Evolutionary conservation across 2,113 vertebrate genomes (phyloP), one percentile per base, ranked within the genome.

Genomic region (Suncus etruscus): DNA sequence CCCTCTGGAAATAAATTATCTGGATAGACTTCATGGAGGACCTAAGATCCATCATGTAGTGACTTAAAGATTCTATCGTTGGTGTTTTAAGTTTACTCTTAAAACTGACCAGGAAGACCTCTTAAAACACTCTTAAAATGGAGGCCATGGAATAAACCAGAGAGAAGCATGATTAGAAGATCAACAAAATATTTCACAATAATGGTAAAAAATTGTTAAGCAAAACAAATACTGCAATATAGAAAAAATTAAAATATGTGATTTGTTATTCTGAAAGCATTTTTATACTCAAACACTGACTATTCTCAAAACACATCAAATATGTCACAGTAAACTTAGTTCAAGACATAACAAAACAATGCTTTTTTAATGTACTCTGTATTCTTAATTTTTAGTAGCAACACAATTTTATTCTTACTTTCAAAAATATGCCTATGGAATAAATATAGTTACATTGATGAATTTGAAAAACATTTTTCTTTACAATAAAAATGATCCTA

Each of bases 401-500:
- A 86, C 27, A 31, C 39, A 70, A 29, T 45, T 65, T 83, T 75
- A 87, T 69, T 72, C n/a, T n/a, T 78, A 15, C 48, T 27, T 58
- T 50, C 27, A 45, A 72, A 16, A 66, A 47, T 66, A 25, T 29
- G 45, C 39, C 76, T 32, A 84, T 45, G 11, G 11, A 39, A 24
- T 70, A 2, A 48, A 24, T 45, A 15, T 84, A 20, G 11, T 54
- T 75, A 0, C 14, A 58, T 61, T 61, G 75, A 29, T 8, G 18
- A 16, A 83, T 74, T 91, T 51, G 12, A 58, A 94, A 79, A 11
- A 31, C 54, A 78, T 75, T 24, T 54, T 78, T 84, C 80, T 29
- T 51, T 78, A 54, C 4, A 58, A 69, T 27, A 16, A 78, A 76
- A 87, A 79, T 39, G 69, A 79, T 70, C 10, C 58, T 75, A 39